These are phyloP conservation scores for Flabesymbios commensalis DNA, from an alignment of 2,888 invertebrate species.

Conservation along the genomic window DNA sequence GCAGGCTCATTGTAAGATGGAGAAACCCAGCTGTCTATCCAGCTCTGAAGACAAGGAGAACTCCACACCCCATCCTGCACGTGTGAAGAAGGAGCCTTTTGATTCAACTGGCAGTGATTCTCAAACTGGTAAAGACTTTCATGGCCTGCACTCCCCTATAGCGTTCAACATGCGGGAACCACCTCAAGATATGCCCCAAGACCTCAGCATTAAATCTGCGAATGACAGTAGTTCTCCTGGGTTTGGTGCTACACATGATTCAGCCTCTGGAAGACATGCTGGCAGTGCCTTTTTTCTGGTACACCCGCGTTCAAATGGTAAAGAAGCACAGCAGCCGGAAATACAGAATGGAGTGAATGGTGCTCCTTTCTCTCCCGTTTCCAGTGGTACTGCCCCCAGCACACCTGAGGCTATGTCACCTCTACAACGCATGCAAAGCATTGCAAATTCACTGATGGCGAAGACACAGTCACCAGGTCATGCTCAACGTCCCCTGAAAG, in stretches of 20 bases:
- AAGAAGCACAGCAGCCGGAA: slow-evolving; percentile 69
- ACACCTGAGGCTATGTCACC: slow-evolving; percentile 84
- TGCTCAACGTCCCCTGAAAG: slow-evolving; percentile 87
- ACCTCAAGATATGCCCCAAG: slow-evolving; percentile 30
- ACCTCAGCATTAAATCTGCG: slow-evolving; percentile 20
- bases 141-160: too few relatives aligned
- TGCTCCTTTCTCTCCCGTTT: slow-evolving; percentile 67
- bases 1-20: too few relatives aligned
- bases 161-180: too few relatives aligned
- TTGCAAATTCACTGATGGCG: slow-evolving; percentile 88
- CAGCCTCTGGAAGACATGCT: slow-evolving; percentile 53
- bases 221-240: slow-evolving; percentile 16
- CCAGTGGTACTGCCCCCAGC: slow-evolving; percentile 54
- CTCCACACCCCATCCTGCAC: too few relatives aligned
- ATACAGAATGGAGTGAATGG: slow-evolving; percentile 29
- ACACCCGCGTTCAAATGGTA: slow-evolving; percentile 66
- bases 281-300: slow-evolving; percentile 79
- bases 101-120: too few relatives aligned
- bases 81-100: too few relatives aligned
- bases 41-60: slow-evolving; percentile 18
- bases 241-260: slow-evolving; percentile 1
- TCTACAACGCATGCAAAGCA: slow-evolving; percentile 95
- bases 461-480: slow-evolving; percentile 33
- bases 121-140: too few relatives aligned
- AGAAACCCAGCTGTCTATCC: too few relatives aligned